A percentile compares a stretch with the other conserved stretches of the same genome.
Conservation (phyloP, 2,888 invertebrate genomes). For the Gandaritis pyraliata region DNA sequence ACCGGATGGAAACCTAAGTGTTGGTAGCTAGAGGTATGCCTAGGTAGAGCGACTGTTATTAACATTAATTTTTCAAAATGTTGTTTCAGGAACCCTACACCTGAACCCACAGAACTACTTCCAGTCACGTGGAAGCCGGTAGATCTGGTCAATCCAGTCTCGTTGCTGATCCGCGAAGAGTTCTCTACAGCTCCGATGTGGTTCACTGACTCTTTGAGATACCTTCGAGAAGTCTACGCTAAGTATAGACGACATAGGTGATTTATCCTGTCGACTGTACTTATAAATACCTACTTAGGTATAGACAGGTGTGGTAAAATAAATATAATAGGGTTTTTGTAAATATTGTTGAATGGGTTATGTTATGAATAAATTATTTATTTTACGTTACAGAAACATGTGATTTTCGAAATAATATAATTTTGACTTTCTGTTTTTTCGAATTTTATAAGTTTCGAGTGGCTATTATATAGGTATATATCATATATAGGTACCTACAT, state of each 20-base stretch:
- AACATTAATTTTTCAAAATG: not conserved
- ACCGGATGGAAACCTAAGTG: too few relatives aligned
- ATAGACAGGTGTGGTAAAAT: too few relatives aligned
- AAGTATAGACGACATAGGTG: slow-evolving; percentile 58
- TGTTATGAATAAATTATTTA: slow-evolving; percentile 2
- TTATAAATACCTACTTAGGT: too few relatives aligned
- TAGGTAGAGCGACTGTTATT: too few relatives aligned
- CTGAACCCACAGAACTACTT: slow-evolving; percentile 49
- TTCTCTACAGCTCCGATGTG: slow-evolving; percentile 59
- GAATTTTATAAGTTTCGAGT: too few relatives aligned
- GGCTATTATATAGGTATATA: too few relatives aligned
- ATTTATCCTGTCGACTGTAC: slow-evolving; percentile 18
- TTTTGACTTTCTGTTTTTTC: too few relatives aligned
- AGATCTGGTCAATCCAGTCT: slow-evolving; percentile 46
- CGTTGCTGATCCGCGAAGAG: slow-evolving; percentile 60
- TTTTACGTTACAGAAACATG: not conserved
- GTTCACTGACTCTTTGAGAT: slow-evolving; percentile 56
- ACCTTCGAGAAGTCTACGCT: slow-evolving; percentile 58
- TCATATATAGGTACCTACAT: too few relatives aligned
- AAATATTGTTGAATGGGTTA: not conserved
- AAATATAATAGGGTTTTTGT: not conserved
- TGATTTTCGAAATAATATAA: too few relatives aligned
- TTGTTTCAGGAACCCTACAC: slow-evolving; percentile 67
- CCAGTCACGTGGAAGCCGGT: slow-evolving; percentile 61
- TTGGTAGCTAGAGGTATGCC: too few relatives aligned